phyloP scores from a whole-genome alignment of 1,140 invertebrate genomes.

The Aphelinus atriplicis region DNA sequence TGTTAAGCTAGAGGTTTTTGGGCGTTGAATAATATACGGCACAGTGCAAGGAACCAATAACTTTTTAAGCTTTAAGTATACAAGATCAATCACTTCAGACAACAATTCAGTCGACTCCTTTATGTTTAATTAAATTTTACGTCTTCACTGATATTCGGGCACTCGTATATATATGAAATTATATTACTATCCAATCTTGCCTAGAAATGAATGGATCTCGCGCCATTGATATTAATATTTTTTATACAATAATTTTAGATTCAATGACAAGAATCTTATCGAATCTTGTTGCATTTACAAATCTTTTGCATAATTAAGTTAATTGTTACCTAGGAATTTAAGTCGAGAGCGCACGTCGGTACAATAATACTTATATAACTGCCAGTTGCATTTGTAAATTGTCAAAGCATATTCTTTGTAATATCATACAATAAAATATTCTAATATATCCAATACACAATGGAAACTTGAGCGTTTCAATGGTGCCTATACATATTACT shows the following conservation, averaged over 20 bases:
- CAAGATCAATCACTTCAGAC: too few species aligned
- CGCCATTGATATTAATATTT: neutral
- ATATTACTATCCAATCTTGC: too few species aligned
- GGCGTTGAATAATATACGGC: too few species aligned
- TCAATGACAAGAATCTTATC: neutral
- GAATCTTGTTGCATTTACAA: slow-evolving; percentile 41
- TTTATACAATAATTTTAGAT: neutral
- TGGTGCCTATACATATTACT: neutral
- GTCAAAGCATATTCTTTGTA: slow-evolving; percentile 26
- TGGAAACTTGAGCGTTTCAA: too few species aligned
- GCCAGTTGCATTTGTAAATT: slow-evolving; percentile 42
- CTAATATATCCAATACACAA: slow-evolving; percentile 12
- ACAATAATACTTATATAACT: slow-evolving; percentile 15
- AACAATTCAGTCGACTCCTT: too few species aligned
- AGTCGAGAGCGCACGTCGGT: slow-evolving; percentile 17
- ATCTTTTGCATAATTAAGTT: slow-evolving; percentile 39
- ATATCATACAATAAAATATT: slow-evolving; percentile 32
- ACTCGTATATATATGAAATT: too few species aligned
- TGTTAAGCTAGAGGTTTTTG: too few species aligned
- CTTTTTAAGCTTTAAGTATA: too few species aligned
- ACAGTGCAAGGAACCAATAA: too few species aligned
- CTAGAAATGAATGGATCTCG: too few species aligned
- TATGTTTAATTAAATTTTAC: too few species aligned
- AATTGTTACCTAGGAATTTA: slow-evolving; percentile 17
- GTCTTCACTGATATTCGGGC: too few species aligned